These are phyloP conservation scores for Heteromormyrus szaboi DNA, from an alignment of 2,797 vertebrate genomes.

Conservation along the genomic window DNA sequence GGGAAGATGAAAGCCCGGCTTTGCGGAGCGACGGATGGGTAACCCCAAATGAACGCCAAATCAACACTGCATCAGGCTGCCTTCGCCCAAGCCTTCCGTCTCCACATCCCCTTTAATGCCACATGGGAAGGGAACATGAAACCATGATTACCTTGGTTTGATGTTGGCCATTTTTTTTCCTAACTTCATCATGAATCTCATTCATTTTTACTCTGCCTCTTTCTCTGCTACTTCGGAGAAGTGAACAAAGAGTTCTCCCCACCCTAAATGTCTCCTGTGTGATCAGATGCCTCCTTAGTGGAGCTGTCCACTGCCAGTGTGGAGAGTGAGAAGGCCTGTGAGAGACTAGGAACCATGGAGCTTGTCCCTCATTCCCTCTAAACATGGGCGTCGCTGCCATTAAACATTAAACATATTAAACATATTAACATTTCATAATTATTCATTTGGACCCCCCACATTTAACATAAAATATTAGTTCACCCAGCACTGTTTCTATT, in stretches of 20 bases:
- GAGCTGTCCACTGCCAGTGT: neutral
- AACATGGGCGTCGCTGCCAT: too few relatives aligned
- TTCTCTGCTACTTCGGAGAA: neutral
- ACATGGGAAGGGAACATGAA: neutral
- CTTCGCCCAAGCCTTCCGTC: neutral
- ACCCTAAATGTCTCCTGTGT: neutral
- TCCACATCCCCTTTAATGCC: neutral
- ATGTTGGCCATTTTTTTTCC: neutral
- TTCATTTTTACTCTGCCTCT: neutral
- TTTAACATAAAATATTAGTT: too few relatives aligned
- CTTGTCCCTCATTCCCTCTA: neutral
- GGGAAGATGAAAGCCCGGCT: constrained; percentile 43
- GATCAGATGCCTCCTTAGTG: neutral
- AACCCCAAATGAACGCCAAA: neutral
- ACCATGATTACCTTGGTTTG: neutral
- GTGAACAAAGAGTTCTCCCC: neutral
- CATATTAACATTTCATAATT: too few relatives aligned
- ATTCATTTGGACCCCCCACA: too few relatives aligned
- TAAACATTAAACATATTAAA: too few relatives aligned
- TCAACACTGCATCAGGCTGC: neutral
- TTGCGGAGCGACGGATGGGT: neutral
- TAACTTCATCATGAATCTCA: neutral
- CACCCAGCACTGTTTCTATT: too few relatives aligned
- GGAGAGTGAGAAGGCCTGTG: neutral
- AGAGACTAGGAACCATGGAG: neutral